Conservation (phyloP, 1,140 invertebrate species). For the Asobara japonica region DNA sequence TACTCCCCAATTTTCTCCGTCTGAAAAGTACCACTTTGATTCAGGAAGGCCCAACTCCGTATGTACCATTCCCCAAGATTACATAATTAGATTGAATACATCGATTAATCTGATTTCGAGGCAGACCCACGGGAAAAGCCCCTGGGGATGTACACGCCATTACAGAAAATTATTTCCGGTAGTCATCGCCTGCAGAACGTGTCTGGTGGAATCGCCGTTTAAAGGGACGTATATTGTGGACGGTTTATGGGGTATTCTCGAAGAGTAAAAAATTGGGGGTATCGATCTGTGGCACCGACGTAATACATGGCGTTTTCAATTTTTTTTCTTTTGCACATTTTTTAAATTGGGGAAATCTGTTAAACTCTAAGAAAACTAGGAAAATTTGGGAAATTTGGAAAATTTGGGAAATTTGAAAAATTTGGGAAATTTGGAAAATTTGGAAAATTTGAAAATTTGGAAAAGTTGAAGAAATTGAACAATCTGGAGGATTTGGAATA, state of each 20-base stretch:
- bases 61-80: neutral
- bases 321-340: too few relatives aligned
- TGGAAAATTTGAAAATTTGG: too few relatives aligned
- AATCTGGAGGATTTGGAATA: too few relatives aligned
- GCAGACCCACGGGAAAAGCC: neutral
- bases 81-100: slow-evolving; percentile 7
- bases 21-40: neutral
- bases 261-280: too few relatives aligned
- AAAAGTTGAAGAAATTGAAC: too few relatives aligned
- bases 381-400: too few relatives aligned
- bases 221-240: neutral
- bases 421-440: too few relatives aligned
- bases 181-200: neutral
- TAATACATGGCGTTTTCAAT: too few relatives aligned
- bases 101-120: neutral
- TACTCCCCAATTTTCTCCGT: neutral
- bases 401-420: too few relatives aligned
- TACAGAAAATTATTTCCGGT: slow-evolving; percentile 5
- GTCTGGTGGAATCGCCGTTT: neutral
- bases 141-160: neutral
- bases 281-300: too few relatives aligned
- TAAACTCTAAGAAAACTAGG: too few relatives aligned
- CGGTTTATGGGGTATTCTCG: neutral
- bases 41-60: neutral
- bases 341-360: too few relatives aligned